Evolutionary conservation across 2,888 invertebrate species (phyloP).

Genomic region (Actias luna): DNA sequence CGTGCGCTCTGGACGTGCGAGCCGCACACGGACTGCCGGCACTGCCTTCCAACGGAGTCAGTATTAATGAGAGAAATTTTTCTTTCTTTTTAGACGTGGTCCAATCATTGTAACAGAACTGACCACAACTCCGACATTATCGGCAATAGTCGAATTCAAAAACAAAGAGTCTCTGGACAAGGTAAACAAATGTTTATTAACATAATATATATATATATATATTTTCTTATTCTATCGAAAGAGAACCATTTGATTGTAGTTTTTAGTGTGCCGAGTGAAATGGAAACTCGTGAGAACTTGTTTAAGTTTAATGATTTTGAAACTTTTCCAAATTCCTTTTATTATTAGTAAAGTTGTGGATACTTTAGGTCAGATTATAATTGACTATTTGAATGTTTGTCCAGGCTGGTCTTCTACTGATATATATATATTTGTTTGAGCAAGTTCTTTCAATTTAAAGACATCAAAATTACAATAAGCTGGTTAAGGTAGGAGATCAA

Average conservation of each 20-base stretch:
- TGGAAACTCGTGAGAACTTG: not conserved
- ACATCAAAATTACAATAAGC: conserved; percentile 34
- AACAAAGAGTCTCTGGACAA: conserved; percentile 81
- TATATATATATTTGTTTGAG: conserved; percentile 33
- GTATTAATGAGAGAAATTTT: conserved; percentile 75
- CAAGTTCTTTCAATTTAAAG: conserved; percentile 25
- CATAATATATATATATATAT: conserved; percentile 39
- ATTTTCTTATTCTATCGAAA: conserved; percentile 55
- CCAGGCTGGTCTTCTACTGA: conserved; percentile 67
- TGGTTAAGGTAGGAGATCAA: conserved; percentile 55
- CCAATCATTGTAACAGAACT: conserved; percentile 81
- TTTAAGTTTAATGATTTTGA: conserved; percentile 23
- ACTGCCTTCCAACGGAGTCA: conserved; percentile 51
- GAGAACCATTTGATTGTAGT: conserved; percentile 29
- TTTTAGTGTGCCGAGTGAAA: conserved; percentile 33
- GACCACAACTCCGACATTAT: conserved; percentile 82
- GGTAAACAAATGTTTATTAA: conserved; percentile 78
- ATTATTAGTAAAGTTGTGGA: conserved; percentile 31
- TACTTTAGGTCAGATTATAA: conserved; percentile 53
- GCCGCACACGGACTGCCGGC: conserved; percentile 51
- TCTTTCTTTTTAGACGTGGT: conserved; percentile 82
- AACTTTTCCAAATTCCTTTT: conserved; percentile 66
- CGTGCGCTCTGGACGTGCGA: conserved; percentile 55
- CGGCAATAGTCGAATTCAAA: conserved; percentile 82
- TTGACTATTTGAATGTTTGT: conserved; percentile 80